Evolutionary conservation across 2,888 invertebrate genomes (phyloP), one percentile per base, ranked within the genome.

Genomic region (Cheilosia variabilis): DNA sequence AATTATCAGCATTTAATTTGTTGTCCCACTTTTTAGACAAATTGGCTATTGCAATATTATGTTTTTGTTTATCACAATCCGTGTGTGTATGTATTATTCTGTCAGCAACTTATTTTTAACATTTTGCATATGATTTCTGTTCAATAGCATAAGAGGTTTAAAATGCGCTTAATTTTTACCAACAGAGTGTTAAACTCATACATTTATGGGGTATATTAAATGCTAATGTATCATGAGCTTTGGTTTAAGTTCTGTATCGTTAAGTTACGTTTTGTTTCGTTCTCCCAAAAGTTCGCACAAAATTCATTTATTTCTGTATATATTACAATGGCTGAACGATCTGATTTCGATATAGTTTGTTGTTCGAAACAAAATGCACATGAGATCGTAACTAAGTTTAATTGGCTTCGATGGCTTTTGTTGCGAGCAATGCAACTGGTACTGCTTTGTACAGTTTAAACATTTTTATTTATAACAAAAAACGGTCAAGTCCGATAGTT

Each of bases 301-400:
- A 47, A 47, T 69, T 57, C 13, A 45, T 58, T 62, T 52, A 27
- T 52, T 72, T 71, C 60, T 60, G 19, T 50, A 53, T 72, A 19
- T 60, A 43, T 52, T 50, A 22, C 19, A 72, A 53, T 43, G 22
- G 53, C 22, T 53, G 62, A 43, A 53, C 52, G 24, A 43, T 62
- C 62, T 53, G 72, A 72, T 58, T 43, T 53, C 17, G 58, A 50
- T 60, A 41, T 27, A 13, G n/a, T 31, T 31, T 31, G 7, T 7
- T 19, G 7, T 50, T 5, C 13, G 24, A 27, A n/a, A 7, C 0
- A 4, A 41, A 7, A n/a, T 37, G 13, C 4, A n/a, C 15, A 43
- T 43, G 19, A 13, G 3, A 37, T 37, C 13, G 13, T 13, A 13
- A 1, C 1, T 37, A 3, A 37, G 4, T 13, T 37, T 13, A 0